A percentile compares a stretch with the other conserved stretches of the same genome.
These are phyloP conservation scores for Adela reaumurella DNA, from an alignment of 2,888 invertebrate species.

Conservation along the genomic window DNA sequence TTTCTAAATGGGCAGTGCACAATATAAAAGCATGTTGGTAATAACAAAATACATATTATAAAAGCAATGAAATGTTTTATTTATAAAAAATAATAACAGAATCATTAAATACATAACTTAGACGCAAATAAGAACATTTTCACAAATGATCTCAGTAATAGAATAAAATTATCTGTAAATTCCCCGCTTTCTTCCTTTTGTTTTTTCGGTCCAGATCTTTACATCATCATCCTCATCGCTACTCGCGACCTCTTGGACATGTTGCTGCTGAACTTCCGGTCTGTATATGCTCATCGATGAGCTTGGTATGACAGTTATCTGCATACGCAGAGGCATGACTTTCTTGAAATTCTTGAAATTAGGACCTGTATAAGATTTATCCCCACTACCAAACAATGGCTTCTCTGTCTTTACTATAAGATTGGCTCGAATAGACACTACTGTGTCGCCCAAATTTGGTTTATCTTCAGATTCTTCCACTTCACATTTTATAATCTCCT, in stretches of 20 bases:
- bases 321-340: slow-evolving; percentile 41
- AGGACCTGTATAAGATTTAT: slow-evolving; percentile 14
- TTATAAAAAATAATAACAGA: too few species aligned
- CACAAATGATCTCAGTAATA: too few species aligned
- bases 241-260: not conserved
- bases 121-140: too few species aligned
- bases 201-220: not conserved
- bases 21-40: too few species aligned
- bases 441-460: slow-evolving; percentile 34
- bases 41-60: too few species aligned
- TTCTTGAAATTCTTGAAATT: slow-evolving; percentile 49
- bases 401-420: slow-evolving; percentile 38
- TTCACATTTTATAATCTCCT: slow-evolving; percentile 10
- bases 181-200: not conserved
- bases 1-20: too few species aligned
- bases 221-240: not conserved
- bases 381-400: slow-evolving; percentile 6
- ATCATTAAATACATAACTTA: too few species aligned
- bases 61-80: too few species aligned
- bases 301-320: slow-evolving; percentile 13
- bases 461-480: slow-evolving; percentile 21
- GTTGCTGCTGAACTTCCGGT: not conserved
- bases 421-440: slow-evolving; percentile 28
- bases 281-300: not conserved
- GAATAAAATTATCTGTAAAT: not conserved